phyloP scores from a whole-genome alignment of 1,140 invertebrate genomes.

The Drosophila yakuba region DNA sequence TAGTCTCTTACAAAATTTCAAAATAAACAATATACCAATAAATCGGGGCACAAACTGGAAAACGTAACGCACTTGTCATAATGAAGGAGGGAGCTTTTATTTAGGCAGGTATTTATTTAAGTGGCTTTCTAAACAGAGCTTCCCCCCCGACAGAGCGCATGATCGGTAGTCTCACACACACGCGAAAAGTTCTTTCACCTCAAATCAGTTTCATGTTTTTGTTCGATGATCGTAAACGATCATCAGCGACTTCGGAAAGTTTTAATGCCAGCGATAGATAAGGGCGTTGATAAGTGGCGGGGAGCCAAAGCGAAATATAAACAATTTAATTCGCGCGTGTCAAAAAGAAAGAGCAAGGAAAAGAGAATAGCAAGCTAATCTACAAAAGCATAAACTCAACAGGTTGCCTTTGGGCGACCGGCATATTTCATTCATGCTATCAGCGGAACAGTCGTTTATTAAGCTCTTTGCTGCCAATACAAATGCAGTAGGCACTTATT shows the following conservation, averaged over 20 bases:
- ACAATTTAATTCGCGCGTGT: conserved; percentile 42
- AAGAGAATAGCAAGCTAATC: neutral
- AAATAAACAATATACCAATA: neutral
- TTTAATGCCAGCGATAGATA: conserved; percentile 30
- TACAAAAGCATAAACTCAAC: conserved; percentile 13
- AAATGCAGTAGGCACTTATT: conserved; percentile 2
- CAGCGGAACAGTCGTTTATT: neutral
- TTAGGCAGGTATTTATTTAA: neutral
- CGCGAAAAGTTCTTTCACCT: conserved; percentile 32
- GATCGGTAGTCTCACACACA: conserved; percentile 22
- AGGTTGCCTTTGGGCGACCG: conserved; percentile 8
- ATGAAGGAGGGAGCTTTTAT: neutral
- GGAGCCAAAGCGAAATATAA: conserved; percentile 27
- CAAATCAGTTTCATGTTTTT: conserved; percentile 6
- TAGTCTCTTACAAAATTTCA: neutral
- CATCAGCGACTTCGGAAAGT: neutral
- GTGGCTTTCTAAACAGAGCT: conserved; percentile 2
- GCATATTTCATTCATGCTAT: conserved; percentile 24
- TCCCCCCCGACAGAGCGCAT: conserved; percentile 16
- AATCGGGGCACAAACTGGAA: neutral
- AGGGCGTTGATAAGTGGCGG: conserved; percentile 14
- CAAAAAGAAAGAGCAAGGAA: conserved; percentile 1
- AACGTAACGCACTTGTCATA: conserved; percentile 29
- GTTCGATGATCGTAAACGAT: neutral
- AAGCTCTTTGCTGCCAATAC: conserved; percentile 7